Base-by-base conservation (phyloP, 2,888 invertebrate species). In the Chydorus sphaericus region DNA sequence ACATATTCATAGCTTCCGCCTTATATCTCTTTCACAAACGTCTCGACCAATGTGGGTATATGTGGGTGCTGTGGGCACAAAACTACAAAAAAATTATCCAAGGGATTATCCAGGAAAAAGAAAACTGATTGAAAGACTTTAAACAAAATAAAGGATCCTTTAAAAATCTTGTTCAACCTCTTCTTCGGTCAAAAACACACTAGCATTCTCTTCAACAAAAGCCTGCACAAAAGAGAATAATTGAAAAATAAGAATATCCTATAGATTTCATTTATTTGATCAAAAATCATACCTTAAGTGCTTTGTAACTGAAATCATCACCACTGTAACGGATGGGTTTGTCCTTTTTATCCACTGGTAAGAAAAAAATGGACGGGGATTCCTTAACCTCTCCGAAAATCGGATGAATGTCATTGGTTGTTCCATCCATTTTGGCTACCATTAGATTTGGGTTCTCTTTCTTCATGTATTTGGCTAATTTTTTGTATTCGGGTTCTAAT, bases 401-500 rank as follows among this genome's bases (percentile, higher is more conserved):
- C 28, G 63, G 65, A 11, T 67, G 67, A 36, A 66, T 60, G 52
- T 69, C 69, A 59, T 69, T 69, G 14, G 62, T 62, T 18, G 66
- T 65, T 8, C 66, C 69, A 61, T 69, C 69, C 60, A 68, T 65
- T 63, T 69, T 69, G 3, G 65, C 63, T 48, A 69, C 63, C 3
- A 66, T 54, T 28, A 69, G 54, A 30, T 61, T 59, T 30, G 61
- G 58, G 23, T 61, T 62, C 48, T 62, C 60, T 6, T 61, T 60
- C 4, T 61, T 56, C 57, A 66, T 56, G 11, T 64, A 61, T 56
- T 66, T 65, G 26, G 66, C 66, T 14, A 66, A 14, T 28, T 71
- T 68, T 52, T 67, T 70, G 62, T 69, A 74, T 11, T 66, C 65
- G 11, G 75, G 73, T 60, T 76, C 76, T 38, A 77, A 68, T 31